Evolutionary conservation across 1,140 invertebrate genomes (phyloP).

Genomic region (Drosophila arawakana): DNA sequence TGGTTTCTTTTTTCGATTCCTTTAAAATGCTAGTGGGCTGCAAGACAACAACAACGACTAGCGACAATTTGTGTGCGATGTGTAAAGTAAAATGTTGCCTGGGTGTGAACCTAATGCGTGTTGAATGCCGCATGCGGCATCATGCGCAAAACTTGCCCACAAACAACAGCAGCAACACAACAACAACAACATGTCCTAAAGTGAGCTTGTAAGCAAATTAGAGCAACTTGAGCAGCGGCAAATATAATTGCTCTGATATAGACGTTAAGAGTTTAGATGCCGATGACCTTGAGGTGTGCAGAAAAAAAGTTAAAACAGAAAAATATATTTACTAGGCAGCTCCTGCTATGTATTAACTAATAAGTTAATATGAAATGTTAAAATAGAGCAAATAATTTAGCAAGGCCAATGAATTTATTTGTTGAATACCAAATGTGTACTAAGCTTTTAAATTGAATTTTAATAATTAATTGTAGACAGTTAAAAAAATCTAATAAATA

Average conservation of each 20-base stretch:
- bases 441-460: too few relatives aligned
- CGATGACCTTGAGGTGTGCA: conserved; percentile 25
- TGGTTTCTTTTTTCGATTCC: conserved; percentile 48
- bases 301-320: conserved; percentile 1
- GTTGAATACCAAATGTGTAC: too few relatives aligned
- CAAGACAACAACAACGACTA: conserved; percentile 41
- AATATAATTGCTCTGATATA: conserved; percentile 67
- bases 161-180: conserved; percentile 31
- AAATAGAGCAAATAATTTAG: too few relatives aligned
- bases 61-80: conserved; percentile 79
- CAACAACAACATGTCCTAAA: conserved; percentile 5
- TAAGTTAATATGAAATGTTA: too few relatives aligned
- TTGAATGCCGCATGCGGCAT: conserved; percentile 54
- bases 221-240: conserved; percentile 52
- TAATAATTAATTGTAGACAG: too few relatives aligned
- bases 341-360: too few relatives aligned
- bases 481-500: too few relatives aligned
- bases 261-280: conserved; percentile 53
- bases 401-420: too few relatives aligned
- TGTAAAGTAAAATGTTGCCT: conserved; percentile 78
- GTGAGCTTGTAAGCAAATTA: conserved; percentile 76
- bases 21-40: conserved; percentile 60
- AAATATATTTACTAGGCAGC: neutral
- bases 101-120: conserved; percentile 80
- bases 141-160: conserved; percentile 34